Percentiles rank a stretch among this genome's conserved stretches.
Conservation (phyloP, 2,113 vertebrate species). For the Protobothrops flavoviridis region DNA sequence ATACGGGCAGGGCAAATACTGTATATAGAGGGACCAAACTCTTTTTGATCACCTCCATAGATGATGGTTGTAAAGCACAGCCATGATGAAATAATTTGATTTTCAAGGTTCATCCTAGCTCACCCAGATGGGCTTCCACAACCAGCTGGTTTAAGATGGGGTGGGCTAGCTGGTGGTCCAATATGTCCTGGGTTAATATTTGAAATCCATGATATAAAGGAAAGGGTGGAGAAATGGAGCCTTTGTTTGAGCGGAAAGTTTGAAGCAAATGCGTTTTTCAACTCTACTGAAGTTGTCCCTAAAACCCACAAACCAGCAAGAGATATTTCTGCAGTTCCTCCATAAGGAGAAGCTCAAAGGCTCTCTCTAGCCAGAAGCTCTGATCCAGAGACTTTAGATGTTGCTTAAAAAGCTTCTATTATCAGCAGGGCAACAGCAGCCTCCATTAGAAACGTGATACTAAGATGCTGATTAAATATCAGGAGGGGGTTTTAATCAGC, state of each 20-base stretch:
- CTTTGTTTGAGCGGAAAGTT: conserved; percentile 28
- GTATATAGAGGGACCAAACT: no score
- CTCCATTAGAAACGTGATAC: conserved; percentile 73
- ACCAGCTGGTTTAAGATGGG: background rate
- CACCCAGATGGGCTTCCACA: background rate
- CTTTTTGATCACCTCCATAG: background rate
- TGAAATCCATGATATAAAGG: background rate
- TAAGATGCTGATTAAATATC: conserved; percentile 74
- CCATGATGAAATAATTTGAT: background rate
- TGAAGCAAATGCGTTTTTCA: conserved; percentile 34
- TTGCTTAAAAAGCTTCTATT: conserved; percentile 68
- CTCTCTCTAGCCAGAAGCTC: conserved; percentile 62
- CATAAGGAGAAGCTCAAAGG: conserved; percentile 61
- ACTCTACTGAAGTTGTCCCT: conserved; percentile 40
- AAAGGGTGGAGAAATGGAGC: background rate
- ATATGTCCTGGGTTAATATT: background rate
- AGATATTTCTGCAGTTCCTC: conserved; percentile 54
- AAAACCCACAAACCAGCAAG: conserved; percentile 62
- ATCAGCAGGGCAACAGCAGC: conserved; percentile 68
- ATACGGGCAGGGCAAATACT: no score
- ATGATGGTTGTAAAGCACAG: no score
- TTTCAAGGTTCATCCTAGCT: background rate
- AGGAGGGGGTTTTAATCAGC: conserved; percentile 77
- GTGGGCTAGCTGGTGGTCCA: background rate
- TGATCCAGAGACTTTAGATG: conserved; percentile 64